These are phyloP conservation scores for Punctoribates punctum DNA, from an alignment of 2,888 invertebrate genomes.

Conservation along the genomic window DNA sequence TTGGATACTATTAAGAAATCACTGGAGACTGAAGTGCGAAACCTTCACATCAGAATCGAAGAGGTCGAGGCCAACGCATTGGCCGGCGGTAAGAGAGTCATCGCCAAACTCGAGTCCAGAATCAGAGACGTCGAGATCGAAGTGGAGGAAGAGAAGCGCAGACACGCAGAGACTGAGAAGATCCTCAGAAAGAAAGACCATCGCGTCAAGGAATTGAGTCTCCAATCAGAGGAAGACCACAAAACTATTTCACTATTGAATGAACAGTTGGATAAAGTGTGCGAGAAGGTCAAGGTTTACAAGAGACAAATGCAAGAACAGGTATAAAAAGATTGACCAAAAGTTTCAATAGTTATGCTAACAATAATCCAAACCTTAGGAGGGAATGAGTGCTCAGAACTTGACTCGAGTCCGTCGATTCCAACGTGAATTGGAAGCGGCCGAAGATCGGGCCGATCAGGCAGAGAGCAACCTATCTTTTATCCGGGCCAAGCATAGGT, in stretches of 20 bases:
- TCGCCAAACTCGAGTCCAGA: conserved; percentile 92
- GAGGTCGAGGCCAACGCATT: conserved; percentile 96
- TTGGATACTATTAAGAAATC: conserved; percentile 97
- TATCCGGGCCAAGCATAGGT: conserved; percentile 97
- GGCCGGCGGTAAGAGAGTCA: conserved; percentile 92
- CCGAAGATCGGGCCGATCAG: conserved; percentile 91
- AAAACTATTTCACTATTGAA: conserved; percentile 89
- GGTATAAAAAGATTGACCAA: conserved; percentile 58
- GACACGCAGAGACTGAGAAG: conserved; percentile 95
- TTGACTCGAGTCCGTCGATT: conserved; percentile 94
- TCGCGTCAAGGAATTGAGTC: conserved; percentile 88
- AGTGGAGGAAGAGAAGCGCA: conserved; percentile 91
- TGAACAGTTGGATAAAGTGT: conserved; percentile 70
- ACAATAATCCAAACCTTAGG: no score
- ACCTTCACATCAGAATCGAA: conserved; percentile 83
- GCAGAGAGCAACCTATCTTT: conserved; percentile 78
- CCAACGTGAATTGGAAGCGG: conserved; percentile 96
- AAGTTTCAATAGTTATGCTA: neutral
- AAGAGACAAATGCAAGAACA: conserved; percentile 93
- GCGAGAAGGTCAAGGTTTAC: conserved; percentile 84
- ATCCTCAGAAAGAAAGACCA: conserved; percentile 98
- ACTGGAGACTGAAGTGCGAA: conserved; percentile 94
- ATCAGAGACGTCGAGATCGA: conserved; percentile 91
- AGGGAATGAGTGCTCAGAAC: conserved; percentile 85
- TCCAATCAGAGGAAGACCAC: conserved; percentile 94